Evolutionary conservation across 2,113 vertebrate species (phyloP), one percentile per base, ranked within the genome.

Genomic region (Delphinapterus leucas): DNA sequence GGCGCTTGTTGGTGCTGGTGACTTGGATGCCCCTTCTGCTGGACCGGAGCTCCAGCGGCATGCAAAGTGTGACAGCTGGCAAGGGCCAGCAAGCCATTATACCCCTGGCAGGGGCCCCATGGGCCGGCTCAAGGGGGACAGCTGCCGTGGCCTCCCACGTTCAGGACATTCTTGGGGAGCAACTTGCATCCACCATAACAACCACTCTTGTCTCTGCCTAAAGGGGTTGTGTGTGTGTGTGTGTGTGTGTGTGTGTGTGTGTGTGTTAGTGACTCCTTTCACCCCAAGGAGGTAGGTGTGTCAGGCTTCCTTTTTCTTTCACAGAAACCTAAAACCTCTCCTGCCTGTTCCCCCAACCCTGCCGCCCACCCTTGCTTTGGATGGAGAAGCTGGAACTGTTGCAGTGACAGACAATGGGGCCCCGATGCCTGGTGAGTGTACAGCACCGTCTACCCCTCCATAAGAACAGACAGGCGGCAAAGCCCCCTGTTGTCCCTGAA

Each of bases 41-140:
- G 63, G 90, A 58, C 95, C 14, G 28, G 95, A 89, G 96, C 88
- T 95, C 92, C 68, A 77, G 96, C 0, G 90, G 95, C 91, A 94
- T 96, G 97, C 96, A 96, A 91, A 97, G 87, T 4, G 70, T 95
- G 96, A 93, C 96, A 96, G 97, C 96, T 97, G 97, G 95, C 96
- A 86, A 67, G 94, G 88, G 74, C 96, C 84, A 61, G 96, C 33
- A 2, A 74, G 88, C 67, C 85, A 94, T 93, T 84, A 67, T 73
- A 60, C 67, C 61, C 61, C 93, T 97, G 97, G 96, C 97, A 96
- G 83, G 63, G 55, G 65, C 97, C 88, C 96, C 8, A 6, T 12
- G 55, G 95, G 90, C 97, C 11, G 73, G 91, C 85, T 97, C 86
- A 28, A 92, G 85, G 95, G 91, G 88, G 96, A 95, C 97, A 97